Base-by-base conservation (phyloP, 2,888 invertebrate species). In the Dromius quadrimaculatus region DNA sequence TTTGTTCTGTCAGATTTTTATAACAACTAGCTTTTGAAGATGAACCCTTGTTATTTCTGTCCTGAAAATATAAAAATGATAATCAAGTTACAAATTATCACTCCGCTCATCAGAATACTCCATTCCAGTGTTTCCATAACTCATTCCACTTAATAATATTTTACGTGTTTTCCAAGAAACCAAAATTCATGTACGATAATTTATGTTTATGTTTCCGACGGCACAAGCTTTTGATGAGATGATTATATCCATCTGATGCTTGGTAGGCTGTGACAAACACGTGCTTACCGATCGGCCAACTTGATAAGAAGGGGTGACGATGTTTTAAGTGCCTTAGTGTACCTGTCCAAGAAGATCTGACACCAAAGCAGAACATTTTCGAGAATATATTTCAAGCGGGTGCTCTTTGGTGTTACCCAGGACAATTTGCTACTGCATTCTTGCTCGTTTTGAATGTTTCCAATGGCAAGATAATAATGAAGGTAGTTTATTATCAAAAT, bases 151-250 rank as follows among this genome's bases (percentile, higher is more conserved):
- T 20, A 62, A 62, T 41, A 62, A 62, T 62, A 62, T 62, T 62
- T 62, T 62, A 62, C 38, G 38, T 62, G 23, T 62, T 41, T 64
- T 64, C 64, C 47, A 34, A 47, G 64, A 64, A 64, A 20, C 36
- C 36, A 22, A 61, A 61, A 38, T 38, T 38, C 61, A 15, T 61
- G 43, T 43, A 43, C 50, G 17, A 64, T 64, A 64, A 64, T 64
- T 64, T 64, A 64, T 50, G 17, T 64, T 64, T 64, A 64, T 64
- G 64, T 64, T 63, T 63, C 41, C 45, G 63, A 41, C 63, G 63
- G 45, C 32, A 15, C n/a, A 19, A 23, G 11, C 45, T 63, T 63
- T 63, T 63, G 63, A 63, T 63, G 63, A 63, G 22, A 63, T 63
- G 13, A 63, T 63, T 63, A n/a, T n/a, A n/a, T 45, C 41, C 17